Evolutionary conservation across 2,888 invertebrate genomes (phyloP).

Genomic region (Thecophora atra): DNA sequence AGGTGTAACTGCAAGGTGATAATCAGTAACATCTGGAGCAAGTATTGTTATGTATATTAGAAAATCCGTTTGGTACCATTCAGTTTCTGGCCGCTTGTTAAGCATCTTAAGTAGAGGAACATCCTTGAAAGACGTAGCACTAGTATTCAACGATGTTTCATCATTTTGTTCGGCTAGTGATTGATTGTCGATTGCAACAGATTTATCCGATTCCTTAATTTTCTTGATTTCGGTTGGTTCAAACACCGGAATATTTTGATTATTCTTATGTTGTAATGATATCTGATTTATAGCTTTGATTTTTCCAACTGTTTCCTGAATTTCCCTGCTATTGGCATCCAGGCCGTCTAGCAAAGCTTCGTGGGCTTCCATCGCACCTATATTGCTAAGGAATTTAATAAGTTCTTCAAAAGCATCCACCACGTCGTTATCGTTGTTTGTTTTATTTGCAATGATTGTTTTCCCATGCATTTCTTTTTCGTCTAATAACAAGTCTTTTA

Average conservation of each 20-base stretch:
- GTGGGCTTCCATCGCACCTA: background rate
- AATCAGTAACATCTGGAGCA: conserved; percentile 53
- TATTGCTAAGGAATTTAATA: background rate
- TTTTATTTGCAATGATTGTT: conserved; percentile 5
- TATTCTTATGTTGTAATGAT: background rate
- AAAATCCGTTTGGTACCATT: conserved; percentile 55
- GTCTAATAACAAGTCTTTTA: conserved; percentile 16
- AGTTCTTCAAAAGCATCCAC: conserved; percentile 1
- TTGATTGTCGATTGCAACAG: background rate
- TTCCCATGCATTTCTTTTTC: background rate
- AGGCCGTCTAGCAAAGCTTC: conserved; percentile 20
- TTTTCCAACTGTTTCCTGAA: background rate
- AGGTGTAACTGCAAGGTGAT: conserved; percentile 49
- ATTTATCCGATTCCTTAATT: background rate
- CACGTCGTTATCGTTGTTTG: conserved; percentile 7
- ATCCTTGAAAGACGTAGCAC: background rate
- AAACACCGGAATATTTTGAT: background rate
- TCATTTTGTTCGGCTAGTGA: background rate
- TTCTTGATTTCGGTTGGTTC: background rate
- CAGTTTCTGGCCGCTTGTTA: conserved; percentile 50
- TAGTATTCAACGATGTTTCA: background rate
- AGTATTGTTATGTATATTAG: conserved; percentile 51
- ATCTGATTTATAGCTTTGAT: background rate
- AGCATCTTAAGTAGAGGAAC: conserved; percentile 45
- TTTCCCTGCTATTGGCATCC: background rate